Evolutionary conservation across 2,797 vertebrate species (phyloP), one percentile per base, ranked within the genome.

Genomic region (Chelon auratus): DNA sequence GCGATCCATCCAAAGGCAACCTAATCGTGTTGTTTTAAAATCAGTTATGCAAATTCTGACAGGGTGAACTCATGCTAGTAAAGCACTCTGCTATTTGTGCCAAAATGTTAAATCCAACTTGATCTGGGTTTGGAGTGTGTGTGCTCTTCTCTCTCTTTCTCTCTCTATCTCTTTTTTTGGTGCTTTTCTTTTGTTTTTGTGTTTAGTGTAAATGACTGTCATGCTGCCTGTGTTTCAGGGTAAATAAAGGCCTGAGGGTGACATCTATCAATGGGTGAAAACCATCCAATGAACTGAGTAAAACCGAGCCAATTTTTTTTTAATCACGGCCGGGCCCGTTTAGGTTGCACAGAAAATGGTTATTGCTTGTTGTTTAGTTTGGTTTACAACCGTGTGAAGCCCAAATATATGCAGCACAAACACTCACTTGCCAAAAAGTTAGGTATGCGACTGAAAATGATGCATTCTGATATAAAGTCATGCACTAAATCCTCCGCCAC

Each of bases 151-250:
- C 37, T 36, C 50, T 37, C 20, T 57, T 43, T 52, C 39, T 39
- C 30, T 20, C 5, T 26, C 20, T 61, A 20, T 15, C 17, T 30
- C 10, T 26, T 13, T 22, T 52, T 45, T 39, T 55, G 30, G 30
- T 33, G 30, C 11, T 37, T 57, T 62, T 66, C n/a, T 39, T 51
- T 47, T 47, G 12, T 36, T 77, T 55, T 63, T 88, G 76, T 90
- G 84, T 92, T 93, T 90, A 82, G 84, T 83, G 88, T 93, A 92
- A 89, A 93, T 89, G 65, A 45, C 48, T 77, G 89, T 90, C 92
- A 89, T 93, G 90, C 90, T 93, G 91, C 92, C 89, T 80, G 20
- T 95, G 92, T 94, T 94, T 93, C 86, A 24, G 89, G 89, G 88
- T 94, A 94, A 94, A 95, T 92, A 94, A 80, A 89, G 42, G 81